These are phyloP conservation scores for Setipinna tenuifilis DNA, from an alignment of 2,797 vertebrate genomes.

Conservation along the genomic window DNA sequence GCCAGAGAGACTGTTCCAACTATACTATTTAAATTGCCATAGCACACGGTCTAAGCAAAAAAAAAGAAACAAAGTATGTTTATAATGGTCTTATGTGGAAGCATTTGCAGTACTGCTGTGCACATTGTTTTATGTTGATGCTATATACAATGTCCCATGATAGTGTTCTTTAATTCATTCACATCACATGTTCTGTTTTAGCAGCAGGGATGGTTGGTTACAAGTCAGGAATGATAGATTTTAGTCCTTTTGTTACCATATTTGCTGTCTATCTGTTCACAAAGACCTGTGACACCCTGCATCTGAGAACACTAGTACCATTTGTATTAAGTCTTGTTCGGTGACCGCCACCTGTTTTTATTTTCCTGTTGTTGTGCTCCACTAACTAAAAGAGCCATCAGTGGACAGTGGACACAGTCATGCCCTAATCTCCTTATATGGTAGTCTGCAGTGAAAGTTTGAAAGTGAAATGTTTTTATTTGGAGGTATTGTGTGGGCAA, in stretches of 20 bases:
- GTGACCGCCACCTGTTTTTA: slow-evolving; percentile 9
- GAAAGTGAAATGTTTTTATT: slow-evolving; percentile 16
- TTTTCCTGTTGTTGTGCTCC: not conserved
- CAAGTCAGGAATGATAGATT: not conserved
- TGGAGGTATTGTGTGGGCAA: not conserved
- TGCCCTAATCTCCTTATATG: not conserved
- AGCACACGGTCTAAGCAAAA: slow-evolving; percentile 7
- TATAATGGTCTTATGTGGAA: slow-evolving; percentile 9
- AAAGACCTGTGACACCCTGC: slow-evolving; percentile 4
- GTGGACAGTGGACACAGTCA: not conserved
- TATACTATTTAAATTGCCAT: not conserved
- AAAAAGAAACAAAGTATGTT: not conserved
- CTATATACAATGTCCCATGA: not conserved
- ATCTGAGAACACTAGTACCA: not conserved
- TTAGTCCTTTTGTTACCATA: not conserved
- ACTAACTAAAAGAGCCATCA: not conserved
- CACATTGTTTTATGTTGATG: slow-evolving; percentile 14
- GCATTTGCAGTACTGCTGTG: slow-evolving; percentile 3
- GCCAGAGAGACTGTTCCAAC: slow-evolving; percentile 20
- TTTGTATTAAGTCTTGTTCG: not conserved
- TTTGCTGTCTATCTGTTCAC: slow-evolving; percentile 7
- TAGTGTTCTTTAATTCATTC: not conserved
- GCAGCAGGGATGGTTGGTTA: slow-evolving; percentile 2
- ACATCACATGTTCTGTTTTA: not conserved
- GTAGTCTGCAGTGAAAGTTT: not conserved